phyloP scores from a whole-genome alignment of 2,888 invertebrate genomes.

The Actias luna region DNA sequence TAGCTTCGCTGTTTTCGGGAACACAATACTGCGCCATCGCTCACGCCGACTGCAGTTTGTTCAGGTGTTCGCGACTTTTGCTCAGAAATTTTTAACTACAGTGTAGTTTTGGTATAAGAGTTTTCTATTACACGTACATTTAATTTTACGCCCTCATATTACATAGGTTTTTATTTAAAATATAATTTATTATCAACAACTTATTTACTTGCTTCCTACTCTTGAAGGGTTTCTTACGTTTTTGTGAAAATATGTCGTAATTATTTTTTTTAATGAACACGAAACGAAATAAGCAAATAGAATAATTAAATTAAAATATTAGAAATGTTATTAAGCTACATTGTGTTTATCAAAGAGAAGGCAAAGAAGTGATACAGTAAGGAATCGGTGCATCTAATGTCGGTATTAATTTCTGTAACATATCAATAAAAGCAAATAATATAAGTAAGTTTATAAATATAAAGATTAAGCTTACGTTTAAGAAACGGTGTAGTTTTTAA shows the following conservation, averaged over 20 bases:
- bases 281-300: too few species aligned
- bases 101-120: slow-evolving; percentile 37
- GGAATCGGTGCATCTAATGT: background rate
- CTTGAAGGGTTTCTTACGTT: too few species aligned
- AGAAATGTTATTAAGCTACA: background rate
- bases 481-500: too few species aligned
- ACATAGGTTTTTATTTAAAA: background rate
- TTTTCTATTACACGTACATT: background rate
- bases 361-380: background rate
- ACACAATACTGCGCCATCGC: slow-evolving; percentile 61
- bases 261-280: too few species aligned
- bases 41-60: slow-evolving; percentile 52
- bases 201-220: too few species aligned
- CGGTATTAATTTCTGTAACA: too few species aligned
- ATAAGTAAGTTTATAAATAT: too few species aligned
- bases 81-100: slow-evolving; percentile 30
- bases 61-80: slow-evolving; percentile 55
- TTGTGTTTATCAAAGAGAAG: background rate
- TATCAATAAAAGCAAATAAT: too few species aligned
- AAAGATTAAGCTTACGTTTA: too few species aligned
- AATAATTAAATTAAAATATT: background rate
- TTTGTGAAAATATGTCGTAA: too few species aligned
- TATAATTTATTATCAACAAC: background rate
- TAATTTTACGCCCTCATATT: background rate
- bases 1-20: slow-evolving; percentile 60